phyloP scores from a whole-genome alignment of 2,797 vertebrate species.

The Stomatorhinus walkeri region DNA sequence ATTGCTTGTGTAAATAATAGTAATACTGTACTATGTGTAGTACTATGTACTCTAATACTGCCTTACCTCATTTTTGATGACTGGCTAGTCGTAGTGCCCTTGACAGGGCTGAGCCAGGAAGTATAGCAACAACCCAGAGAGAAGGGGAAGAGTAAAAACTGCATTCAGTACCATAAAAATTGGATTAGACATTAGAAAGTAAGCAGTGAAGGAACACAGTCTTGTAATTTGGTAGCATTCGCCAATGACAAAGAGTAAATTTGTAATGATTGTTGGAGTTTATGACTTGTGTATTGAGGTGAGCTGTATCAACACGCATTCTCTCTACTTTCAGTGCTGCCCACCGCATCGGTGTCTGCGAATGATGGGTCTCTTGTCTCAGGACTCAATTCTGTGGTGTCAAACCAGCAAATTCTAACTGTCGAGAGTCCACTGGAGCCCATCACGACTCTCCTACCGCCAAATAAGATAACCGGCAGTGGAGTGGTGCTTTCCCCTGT shows the following conservation, averaged over 20 bases:
- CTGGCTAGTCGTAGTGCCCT: background rate
- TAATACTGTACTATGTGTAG: background rate
- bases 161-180: background rate
- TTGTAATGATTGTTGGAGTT: background rate
- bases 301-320: background rate
- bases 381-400: background rate
- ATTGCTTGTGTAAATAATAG: background rate
- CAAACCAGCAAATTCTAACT: constrained; percentile 36
- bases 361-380: constrained; percentile 24
- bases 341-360: constrained; percentile 26
- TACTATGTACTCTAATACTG: background rate
- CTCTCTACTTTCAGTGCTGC: constrained; percentile 16
- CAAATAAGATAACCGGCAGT: background rate
- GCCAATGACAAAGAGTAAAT: background rate
- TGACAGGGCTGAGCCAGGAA: background rate
- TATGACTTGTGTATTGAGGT: background rate
- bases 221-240: background rate
- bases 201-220: background rate
- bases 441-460: constrained; percentile 12
- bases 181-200: background rate
- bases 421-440: constrained; percentile 32
- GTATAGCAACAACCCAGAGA: background rate
- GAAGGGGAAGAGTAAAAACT: background rate
- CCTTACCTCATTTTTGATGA: background rate
- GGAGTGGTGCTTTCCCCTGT: constrained; percentile 15